Percentiles rank a stretch among this genome's conserved stretches.
Conservation (phyloP, 2,113 vertebrate species). For the Nyctereutes procyonoides region DNA sequence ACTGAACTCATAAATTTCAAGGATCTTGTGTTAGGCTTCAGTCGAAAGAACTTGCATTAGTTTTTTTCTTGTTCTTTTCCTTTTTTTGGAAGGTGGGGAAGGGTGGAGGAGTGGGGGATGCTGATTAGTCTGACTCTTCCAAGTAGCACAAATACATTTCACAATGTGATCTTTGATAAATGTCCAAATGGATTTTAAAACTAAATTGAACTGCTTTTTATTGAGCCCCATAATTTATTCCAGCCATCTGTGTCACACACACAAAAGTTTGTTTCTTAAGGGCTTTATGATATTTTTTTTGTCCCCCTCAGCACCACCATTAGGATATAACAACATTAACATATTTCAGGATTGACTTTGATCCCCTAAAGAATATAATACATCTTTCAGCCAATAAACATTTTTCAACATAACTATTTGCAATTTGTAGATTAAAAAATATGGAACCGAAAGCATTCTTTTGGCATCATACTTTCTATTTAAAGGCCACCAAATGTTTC, state of each 20-base stretch:
- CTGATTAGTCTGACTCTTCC: conserved; percentile 45
- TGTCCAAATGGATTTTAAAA: conserved; percentile 86
- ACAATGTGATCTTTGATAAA: conserved; percentile 81
- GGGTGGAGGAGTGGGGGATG: background rate
- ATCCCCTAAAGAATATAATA: conserved; percentile 60
- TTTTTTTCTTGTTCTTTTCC: background rate
- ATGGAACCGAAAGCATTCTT: conserved; percentile 75
- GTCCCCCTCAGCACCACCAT: background rate
- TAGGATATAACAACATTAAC: conserved; percentile 56
- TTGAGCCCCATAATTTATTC: conserved; percentile 87
- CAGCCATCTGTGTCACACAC: conserved; percentile 85
- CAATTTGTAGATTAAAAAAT: conserved; percentile 82
- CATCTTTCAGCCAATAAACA: conserved; percentile 80
- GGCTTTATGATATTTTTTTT: conserved; percentile 76
- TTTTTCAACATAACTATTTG: conserved; percentile 75
- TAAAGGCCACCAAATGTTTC: conserved; percentile 88
- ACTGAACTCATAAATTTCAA: background rate
- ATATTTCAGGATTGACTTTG: conserved; percentile 76
- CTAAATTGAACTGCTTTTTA: conserved; percentile 85
- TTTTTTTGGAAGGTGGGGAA: background rate
- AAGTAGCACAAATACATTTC: conserved; percentile 77
- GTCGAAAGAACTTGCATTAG: background rate
- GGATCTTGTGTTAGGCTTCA: conserved; percentile 1
- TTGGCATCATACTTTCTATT: conserved; percentile 82
- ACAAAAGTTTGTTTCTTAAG: conserved; percentile 83